Evolutionary conservation across 2,888 invertebrate genomes (phyloP).

Genomic region (Caenorhabditis auriculariae): DNA sequence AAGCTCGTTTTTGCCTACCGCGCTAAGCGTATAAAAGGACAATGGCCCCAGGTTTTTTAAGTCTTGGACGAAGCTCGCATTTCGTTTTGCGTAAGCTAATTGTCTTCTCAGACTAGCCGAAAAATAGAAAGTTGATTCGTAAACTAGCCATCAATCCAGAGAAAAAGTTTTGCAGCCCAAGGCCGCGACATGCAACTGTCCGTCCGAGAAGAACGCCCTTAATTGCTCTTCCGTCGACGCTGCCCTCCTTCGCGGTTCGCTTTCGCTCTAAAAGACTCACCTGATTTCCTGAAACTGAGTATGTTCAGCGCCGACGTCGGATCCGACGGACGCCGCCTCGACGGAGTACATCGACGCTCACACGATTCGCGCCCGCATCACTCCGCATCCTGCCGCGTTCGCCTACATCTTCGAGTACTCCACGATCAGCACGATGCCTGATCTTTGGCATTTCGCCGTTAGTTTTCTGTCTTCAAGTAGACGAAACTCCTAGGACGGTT

Average conservation of each 20-base stretch:
- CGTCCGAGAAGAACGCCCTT: conserved; percentile 29
- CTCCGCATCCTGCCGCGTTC: conserved; percentile 49
- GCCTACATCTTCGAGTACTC: conserved; percentile 61
- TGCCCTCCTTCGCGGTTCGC: conserved; percentile 19
- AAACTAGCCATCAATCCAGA: neutral
- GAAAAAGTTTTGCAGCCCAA: conserved; percentile 33
- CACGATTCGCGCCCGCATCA: conserved; percentile 44
- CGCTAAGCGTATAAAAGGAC: too few species aligned
- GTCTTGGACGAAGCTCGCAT: too few species aligned
- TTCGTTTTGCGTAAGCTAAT: too few species aligned
- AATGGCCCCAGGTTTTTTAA: too few species aligned
- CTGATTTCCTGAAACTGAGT: too few species aligned
- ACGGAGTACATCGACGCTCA: conserved; percentile 48
- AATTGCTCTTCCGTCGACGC: conserved; percentile 44
- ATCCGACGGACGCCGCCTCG: too few species aligned
- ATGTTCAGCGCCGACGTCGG: too few species aligned
- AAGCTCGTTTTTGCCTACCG: too few species aligned
- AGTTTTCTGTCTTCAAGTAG: conserved; percentile 6
- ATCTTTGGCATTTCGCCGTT: conserved; percentile 60
- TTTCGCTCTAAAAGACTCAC: too few species aligned
- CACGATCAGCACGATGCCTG: conserved; percentile 45
- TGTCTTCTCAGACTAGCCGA: too few species aligned
- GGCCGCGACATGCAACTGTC: conserved; percentile 52
- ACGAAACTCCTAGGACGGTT: neutral
- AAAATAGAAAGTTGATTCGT: neutral